Evolutionary conservation across 2,888 invertebrate genomes (phyloP), one percentile per base, ranked within the genome.

Genomic region (Melanostoma mellinum): DNA sequence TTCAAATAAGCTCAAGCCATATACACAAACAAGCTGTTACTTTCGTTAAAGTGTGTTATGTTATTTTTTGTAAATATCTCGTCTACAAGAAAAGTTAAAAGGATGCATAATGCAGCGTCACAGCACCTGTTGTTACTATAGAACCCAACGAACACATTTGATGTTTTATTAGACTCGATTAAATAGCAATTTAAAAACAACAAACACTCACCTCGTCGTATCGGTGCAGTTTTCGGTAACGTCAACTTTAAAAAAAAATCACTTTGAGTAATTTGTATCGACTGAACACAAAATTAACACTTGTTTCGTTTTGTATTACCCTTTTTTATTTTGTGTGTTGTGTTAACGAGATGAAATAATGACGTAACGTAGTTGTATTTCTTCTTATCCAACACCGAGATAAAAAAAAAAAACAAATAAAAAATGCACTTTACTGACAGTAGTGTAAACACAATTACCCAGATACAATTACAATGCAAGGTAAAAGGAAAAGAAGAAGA

Each of bases 401-500:
- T 72, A 50, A 40, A 30, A 38, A 56, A 9, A 9, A 9, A 33
- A 5, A 32, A 8, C 32, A 63, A 35, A 36, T 9, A 36, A 42
- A 38, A 52, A 79, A 56, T 80, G 75, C 75, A 81, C 84, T 71
- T 50, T 67, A 75, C 56, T 65, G 74, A 69, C 69, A 75, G 20
- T 20, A 20, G 74, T 72, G 75, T 84, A 84, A 84, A 79, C 75
- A 84, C 67, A 84, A 61, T 79, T 65, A 55, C 61, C 65, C 61
- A 84, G 71, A 69, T 84, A 82, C 63, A 77, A 82, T 77, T 78
- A 84, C 67, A 74, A 71, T 71, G 69, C 71, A 71, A 84, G 65
- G 69, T 74, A 78, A 78, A 74, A 32, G 35, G 69, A 75, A 79
- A 60, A 32, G 36, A 72, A 35, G 40, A 82, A 55, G 58, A 52